Evolutionary conservation across 2,888 invertebrate species (phyloP).

Genomic region (Acronicta alni): DNA sequence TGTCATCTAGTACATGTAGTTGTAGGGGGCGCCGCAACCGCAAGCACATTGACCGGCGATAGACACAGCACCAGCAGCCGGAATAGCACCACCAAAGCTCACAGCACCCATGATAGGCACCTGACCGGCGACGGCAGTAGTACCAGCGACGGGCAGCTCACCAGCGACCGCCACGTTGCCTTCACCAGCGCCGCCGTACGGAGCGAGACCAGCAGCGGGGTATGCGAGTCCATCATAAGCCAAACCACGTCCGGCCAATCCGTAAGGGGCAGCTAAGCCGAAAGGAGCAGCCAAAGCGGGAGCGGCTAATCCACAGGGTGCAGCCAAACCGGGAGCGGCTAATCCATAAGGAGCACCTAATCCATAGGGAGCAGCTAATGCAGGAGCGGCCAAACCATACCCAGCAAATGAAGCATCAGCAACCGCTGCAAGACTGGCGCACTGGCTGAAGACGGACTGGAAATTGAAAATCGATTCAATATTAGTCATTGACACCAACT

Average conservation of each 20-base stretch:
- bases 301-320: neutral
- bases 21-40: constrained; percentile 17
- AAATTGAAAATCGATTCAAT: neutral
- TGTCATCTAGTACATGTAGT: neutral
- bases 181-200: constrained; percentile 52
- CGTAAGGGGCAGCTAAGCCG: too few relatives aligned
- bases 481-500: neutral
- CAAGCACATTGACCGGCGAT: constrained; percentile 66
- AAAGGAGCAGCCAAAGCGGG: constrained; percentile 2
- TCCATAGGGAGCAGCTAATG: neutral
- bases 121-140: constrained; percentile 40
- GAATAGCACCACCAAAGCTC: constrained; percentile 65
- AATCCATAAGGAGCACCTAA: neutral
- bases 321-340: neutral
- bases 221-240: neutral
- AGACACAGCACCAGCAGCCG: constrained; percentile 66
- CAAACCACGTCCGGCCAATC: neutral
- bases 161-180: constrained; percentile 2
- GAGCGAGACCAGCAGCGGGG: constrained; percentile 24
- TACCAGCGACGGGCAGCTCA: constrained; percentile 2
- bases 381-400: too few relatives aligned
- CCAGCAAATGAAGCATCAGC: constrained; percentile 1
- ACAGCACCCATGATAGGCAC: constrained; percentile 67
- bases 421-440: constrained; percentile 2
- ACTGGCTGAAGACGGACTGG: neutral